Evolutionary conservation across 2,888 invertebrate genomes (phyloP).

Genomic region (Eristalinus sepulchralis): DNA sequence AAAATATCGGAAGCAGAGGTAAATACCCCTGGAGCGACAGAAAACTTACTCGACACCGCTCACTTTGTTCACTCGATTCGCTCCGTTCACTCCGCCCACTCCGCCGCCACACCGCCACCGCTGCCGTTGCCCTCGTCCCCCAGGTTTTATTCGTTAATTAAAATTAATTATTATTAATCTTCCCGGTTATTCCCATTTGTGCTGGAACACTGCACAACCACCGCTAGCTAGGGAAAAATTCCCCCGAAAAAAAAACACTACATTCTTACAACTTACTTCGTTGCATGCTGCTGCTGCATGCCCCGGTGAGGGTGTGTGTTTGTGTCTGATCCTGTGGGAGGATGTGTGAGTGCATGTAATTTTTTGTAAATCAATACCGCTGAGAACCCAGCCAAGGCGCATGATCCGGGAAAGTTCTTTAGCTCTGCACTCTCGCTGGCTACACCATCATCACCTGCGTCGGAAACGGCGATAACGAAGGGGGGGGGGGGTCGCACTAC

Average conservation of each 20-base stretch:
- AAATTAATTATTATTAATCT: conserved; percentile 72
- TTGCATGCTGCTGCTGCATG: conserved; percentile 21
- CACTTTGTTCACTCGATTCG: background rate
- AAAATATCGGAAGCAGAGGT: conserved; percentile 17
- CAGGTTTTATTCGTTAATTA: conserved; percentile 64
- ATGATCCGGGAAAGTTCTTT: conserved; percentile 65
- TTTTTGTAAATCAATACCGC: conserved; percentile 67
- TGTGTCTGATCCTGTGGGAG: background rate
- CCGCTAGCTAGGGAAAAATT: background rate
- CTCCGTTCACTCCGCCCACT: background rate
- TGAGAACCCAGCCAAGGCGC: conserved; percentile 51
- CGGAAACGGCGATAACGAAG: background rate
- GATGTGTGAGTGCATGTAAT: conserved; percentile 20
- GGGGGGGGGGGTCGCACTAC: background rate
- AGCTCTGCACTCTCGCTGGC: conserved; percentile 56
- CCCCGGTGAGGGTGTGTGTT: background rate
- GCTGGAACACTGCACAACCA: conserved; percentile 54
- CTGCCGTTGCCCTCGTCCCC: conserved; percentile 26
- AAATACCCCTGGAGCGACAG: conserved; percentile 47
- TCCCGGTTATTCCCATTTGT: conserved; percentile 71
- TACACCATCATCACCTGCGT: conserved; percentile 56
- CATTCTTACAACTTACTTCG: conserved; percentile 61
- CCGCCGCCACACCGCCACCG: background rate
- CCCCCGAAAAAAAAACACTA: conserved; percentile 22
- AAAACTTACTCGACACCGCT: conserved; percentile 1